These are phyloP conservation scores for Grammomys surdaster DNA, from an alignment of 2,113 vertebrate genomes.

Conservation along the genomic window DNA sequence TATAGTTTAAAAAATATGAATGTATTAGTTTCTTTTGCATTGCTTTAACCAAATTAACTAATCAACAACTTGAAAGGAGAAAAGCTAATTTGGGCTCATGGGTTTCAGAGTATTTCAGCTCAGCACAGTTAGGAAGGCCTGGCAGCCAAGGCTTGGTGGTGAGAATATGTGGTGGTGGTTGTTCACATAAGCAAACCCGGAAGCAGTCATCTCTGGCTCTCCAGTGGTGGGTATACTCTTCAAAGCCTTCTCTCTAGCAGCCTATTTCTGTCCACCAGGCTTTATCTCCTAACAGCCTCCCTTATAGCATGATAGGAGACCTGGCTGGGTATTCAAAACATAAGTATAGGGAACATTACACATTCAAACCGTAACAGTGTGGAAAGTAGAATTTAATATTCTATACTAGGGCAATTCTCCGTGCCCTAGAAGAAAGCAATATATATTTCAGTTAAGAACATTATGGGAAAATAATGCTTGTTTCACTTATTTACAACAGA, in stretches of 20 bases:
- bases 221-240: not conserved
- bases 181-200: not conserved
- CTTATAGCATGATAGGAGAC: not conserved
- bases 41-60: not conserved
- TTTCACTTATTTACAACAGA: not conserved
- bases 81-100: no score
- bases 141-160: not conserved
- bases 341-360: not conserved
- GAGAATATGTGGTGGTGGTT: not conserved
- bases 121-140: not conserved
- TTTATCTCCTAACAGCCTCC: not conserved
- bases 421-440: conserved; percentile 41
- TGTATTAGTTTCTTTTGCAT: not conserved
- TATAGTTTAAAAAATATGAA: not conserved
- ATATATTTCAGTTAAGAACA: conserved; percentile 17
- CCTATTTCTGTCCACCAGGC: not conserved
- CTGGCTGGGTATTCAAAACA: not conserved
- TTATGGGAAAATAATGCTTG: not conserved
- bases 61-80: no score
- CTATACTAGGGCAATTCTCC: not conserved
- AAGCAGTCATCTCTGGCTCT: not conserved
- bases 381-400: conserved; percentile 35
- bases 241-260: not conserved
- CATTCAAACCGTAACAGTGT: not conserved
- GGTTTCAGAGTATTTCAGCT: not conserved